Evolutionary conservation across 2,113 vertebrate species (phyloP), one percentile per base, ranked within the genome.

Genomic region (Chiloscyllium plagiosum): DNA sequence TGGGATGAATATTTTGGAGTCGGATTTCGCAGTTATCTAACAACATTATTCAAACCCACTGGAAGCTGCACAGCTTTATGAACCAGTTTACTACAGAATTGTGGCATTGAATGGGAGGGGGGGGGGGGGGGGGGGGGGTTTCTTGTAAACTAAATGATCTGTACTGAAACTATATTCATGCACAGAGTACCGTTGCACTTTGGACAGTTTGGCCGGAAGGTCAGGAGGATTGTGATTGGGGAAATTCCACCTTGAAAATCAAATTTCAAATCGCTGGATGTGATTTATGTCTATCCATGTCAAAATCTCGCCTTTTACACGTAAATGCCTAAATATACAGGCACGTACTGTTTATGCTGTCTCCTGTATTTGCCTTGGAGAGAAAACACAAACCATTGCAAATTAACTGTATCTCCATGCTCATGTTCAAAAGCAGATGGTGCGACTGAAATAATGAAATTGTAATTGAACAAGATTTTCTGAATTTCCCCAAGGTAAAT

Each of bases 11-110:
- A 98, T 98, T 98, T 97, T 96, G 97, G 98, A 97, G 98, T 98
- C 98, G 97, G 96, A 97, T 98, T 99, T 98, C 98, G 98, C 97
- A 97, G 96, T 98, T 98, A 98, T 98, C 97, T 97, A 98, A 98
- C 98, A 98, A 98, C 98, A 98, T 98, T 98, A 97, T 97, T 96
- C 97, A 97, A 96, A 97, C 97, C 97, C 98, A 83, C 98, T 97
- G 98, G 97, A 98, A 98, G 98, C 97, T 96, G 98, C 97, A 98
- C 97, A 98, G 97, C 97, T 96, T 98, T 98, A 97, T 97, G 98
- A 98, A 97, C 97, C 97, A 97, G 97, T 97, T 98, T 98, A 97
- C 56, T 37, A 98, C 97, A 98, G 98, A 97, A 95, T 72, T 72
- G 47, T 95, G 68, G 68, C 37, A 95, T 17, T 29, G 94, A 47